phyloP scores from a whole-genome alignment of 1,140 invertebrate genomes.

The Episyrphus balteatus region DNA sequence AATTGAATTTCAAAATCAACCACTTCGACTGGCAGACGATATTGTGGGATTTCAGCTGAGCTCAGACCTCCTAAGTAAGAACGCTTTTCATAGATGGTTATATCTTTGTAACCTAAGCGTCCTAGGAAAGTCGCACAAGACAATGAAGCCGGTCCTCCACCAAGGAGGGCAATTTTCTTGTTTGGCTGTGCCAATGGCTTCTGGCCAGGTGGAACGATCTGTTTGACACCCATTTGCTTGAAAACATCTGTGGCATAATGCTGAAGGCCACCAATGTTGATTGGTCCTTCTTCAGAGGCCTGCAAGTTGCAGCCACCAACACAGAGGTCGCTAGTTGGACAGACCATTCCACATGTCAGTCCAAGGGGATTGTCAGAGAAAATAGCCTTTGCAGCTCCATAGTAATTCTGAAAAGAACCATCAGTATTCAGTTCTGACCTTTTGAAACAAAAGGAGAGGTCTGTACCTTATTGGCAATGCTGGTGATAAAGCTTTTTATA shows the following conservation, averaged over 20 bases:
- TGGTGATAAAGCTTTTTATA: slow-evolving; percentile 92
- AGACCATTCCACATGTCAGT: slow-evolving; percentile 97
- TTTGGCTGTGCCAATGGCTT: slow-evolving; percentile 44
- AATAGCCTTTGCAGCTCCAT: slow-evolving; percentile 93
- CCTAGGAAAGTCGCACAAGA: slow-evolving; percentile 94
- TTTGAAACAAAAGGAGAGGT: neutral
- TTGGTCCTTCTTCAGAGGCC: slow-evolving; percentile 91
- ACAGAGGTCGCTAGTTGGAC: slow-evolving; percentile 95
- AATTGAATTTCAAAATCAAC: slow-evolving; percentile 90
- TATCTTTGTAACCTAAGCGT: slow-evolving; percentile 79
- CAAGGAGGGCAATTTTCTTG: slow-evolving; percentile 79
- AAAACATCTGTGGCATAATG: slow-evolving; percentile 95
- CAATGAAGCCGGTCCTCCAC: slow-evolving; percentile 92
- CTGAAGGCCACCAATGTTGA: slow-evolving; percentile 96
- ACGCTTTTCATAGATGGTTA: slow-evolving; percentile 90
- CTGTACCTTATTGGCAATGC: slow-evolving; percentile 74
- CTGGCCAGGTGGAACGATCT: slow-evolving; percentile 64
- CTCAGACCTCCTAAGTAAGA: slow-evolving; percentile 82
- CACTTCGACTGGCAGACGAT: slow-evolving; percentile 82
- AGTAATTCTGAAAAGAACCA: slow-evolving; percentile 64
- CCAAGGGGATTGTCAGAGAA: slow-evolving; percentile 95
- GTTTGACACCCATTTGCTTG: slow-evolving; percentile 84
- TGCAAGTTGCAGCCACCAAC: slow-evolving; percentile 95
- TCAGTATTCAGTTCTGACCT: slow-evolving; percentile 14
- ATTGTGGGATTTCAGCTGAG: slow-evolving; percentile 93